Evolutionary conservation across 2,888 invertebrate species (phyloP).

Genomic region (Andrena fulva): DNA sequence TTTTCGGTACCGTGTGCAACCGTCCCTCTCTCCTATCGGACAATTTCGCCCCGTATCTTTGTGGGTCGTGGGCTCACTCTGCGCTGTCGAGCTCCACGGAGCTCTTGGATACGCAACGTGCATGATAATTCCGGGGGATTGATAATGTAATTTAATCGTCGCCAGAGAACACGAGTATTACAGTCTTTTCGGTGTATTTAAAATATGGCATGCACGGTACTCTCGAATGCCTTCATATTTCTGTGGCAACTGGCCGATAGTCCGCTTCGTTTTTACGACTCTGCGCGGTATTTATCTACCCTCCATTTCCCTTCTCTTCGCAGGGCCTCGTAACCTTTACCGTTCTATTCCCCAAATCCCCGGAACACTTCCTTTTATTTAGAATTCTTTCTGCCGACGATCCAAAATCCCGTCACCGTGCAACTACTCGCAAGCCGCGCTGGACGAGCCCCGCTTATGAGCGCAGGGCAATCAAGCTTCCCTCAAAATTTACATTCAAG

Average conservation of each 20-base stretch:
- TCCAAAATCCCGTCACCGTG: no score
- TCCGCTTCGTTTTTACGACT: slow-evolving; percentile 21
- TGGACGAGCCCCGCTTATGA: no score
- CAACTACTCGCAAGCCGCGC: no score
- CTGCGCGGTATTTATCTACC: slow-evolving; percentile 30
- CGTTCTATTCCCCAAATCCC: no score
- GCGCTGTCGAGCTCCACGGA: background rate
- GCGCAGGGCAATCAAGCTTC: no score
- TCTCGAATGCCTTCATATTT: slow-evolving; percentile 5
- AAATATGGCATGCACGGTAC: background rate
- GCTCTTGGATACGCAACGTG: background rate
- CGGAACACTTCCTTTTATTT: no score
- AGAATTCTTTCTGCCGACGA: no score
- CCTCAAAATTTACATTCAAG: background rate
- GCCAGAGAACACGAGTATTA: slow-evolving; percentile 1
- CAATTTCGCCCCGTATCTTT: slow-evolving; percentile 48
- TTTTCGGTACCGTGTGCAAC: slow-evolving; percentile 21
- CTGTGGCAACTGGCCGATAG: background rate
- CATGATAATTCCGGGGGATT: background rate
- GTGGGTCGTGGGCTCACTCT: slow-evolving; percentile 15
- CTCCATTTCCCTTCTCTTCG: background rate
- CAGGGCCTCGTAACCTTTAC: background rate
- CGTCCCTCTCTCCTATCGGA: slow-evolving; percentile 26
- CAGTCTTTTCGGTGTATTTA: background rate
- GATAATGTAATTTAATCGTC: slow-evolving; percentile 38